phyloP scores from a whole-genome alignment of 2,113 vertebrate species.

The Acanthochromis polyacanthus region DNA sequence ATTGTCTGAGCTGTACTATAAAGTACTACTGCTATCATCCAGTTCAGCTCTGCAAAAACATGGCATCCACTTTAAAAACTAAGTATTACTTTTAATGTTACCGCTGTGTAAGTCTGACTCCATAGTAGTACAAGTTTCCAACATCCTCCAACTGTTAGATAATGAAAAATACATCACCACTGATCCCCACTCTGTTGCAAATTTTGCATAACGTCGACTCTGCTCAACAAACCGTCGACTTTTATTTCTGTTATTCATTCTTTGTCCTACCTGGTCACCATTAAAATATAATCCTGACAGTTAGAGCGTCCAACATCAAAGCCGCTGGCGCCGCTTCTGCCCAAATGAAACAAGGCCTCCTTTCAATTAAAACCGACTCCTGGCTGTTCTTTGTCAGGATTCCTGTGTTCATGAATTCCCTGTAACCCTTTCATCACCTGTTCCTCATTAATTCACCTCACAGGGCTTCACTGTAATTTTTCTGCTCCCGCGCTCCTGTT shows the following conservation, averaged over 20 bases:
- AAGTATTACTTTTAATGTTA: not conserved
- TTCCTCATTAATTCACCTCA: conserved; percentile 65
- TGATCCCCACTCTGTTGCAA: conserved; percentile 51
- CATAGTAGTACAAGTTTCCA: conserved; percentile 29
- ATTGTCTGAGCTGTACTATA: too few species aligned
- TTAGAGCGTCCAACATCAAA: conserved; percentile 71
- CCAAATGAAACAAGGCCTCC: conserved; percentile 49
- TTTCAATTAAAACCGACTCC: conserved; percentile 77
- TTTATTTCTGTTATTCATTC: conserved; percentile 55
- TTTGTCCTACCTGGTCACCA: conserved; percentile 57
- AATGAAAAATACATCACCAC: conserved; percentile 68
- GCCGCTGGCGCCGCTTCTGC: conserved; percentile 9
- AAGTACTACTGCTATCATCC: too few species aligned
- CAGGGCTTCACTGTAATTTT: conserved; percentile 15
- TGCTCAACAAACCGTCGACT: conserved; percentile 52
- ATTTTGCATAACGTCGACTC: conserved; percentile 50
- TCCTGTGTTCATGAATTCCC: conserved; percentile 29
- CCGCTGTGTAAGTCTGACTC: conserved; percentile 12
- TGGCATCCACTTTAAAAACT: conserved; percentile 1
- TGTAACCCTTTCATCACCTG: conserved; percentile 70
- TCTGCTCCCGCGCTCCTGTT: conserved; percentile 1
- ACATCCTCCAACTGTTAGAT: conserved; percentile 37
- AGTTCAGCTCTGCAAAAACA: not conserved
- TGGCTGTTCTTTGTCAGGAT: conserved; percentile 45
- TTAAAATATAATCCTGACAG: conserved; percentile 71